Evolutionary conservation across 2,113 vertebrate species (phyloP).

Genomic region (Equus quagga): DNA sequence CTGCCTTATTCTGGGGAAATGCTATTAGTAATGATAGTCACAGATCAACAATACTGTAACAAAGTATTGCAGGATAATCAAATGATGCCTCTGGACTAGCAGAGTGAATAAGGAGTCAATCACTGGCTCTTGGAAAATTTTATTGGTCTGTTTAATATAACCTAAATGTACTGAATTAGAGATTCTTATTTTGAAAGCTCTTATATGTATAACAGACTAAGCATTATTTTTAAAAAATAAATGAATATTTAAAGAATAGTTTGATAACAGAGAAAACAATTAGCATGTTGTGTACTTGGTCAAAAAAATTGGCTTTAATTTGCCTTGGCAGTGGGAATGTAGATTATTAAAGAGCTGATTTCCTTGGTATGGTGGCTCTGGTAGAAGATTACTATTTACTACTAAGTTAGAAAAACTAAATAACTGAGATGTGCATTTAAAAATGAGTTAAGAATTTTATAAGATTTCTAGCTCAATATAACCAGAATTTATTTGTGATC

Average conservation of each 20-base stretch:
- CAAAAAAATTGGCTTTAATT: not conserved
- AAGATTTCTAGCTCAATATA: not conserved
- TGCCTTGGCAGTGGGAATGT: not conserved
- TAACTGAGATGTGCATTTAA: not conserved
- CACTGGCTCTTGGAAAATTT: slow-evolving; percentile 21
- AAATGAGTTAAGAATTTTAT: not conserved
- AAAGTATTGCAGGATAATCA: not conserved
- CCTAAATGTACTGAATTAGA: not conserved
- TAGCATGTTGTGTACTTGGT: not conserved
- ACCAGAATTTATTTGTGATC: not conserved
- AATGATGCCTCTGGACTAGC: not conserved
- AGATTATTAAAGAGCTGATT: not conserved
- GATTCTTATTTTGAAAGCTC: slow-evolving; percentile 34
- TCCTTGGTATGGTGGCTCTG: not conserved
- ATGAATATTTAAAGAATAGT: not conserved
- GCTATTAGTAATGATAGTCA: slow-evolving; percentile 44
- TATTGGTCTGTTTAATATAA: slow-evolving; percentile 40
- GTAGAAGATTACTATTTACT: not conserved
- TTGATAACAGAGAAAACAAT: not conserved
- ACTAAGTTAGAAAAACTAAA: not conserved
- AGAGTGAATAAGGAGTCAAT: slow-evolving; percentile 65
- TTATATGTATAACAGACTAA: not conserved
- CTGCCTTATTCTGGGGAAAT: slow-evolving; percentile 30
- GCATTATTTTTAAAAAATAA: not conserved
- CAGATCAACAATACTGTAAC: not conserved